Evolutionary conservation across 2,113 vertebrate genomes (phyloP).

Genomic region (Myrmecophaga tridactyla): DNA sequence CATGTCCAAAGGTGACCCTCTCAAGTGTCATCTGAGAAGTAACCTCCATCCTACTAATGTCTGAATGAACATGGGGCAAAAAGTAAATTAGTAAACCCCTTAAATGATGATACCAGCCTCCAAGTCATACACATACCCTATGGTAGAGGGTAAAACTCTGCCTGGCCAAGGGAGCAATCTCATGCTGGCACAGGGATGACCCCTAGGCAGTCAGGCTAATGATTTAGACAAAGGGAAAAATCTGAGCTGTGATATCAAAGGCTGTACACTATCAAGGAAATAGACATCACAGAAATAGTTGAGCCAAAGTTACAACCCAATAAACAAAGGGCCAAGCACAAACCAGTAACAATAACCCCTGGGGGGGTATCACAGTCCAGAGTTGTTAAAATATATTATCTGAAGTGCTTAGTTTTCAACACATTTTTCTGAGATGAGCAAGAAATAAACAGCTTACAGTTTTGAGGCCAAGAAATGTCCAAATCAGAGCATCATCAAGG

Average conservation of each 20-base stretch:
- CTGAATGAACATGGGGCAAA: not conserved
- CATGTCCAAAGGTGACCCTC: not conserved
- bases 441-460: not conserved
- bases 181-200: too few species aligned
- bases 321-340: not conserved
- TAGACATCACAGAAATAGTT: not conserved
- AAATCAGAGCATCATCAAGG: too few species aligned
- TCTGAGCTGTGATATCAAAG: not conserved
- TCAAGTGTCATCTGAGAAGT: not conserved
- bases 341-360: not conserved
- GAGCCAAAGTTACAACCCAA: not conserved
- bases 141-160: not conserved
- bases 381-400: not conserved
- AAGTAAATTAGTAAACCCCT: too few species aligned
- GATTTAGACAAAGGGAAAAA: accelerated
- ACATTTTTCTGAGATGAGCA: not conserved
- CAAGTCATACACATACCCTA: not conserved
- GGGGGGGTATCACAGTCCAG: not conserved
- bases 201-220: not conserved
- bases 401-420: not conserved
- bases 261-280: not conserved
- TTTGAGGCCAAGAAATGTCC: too few species aligned
- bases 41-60: not conserved
- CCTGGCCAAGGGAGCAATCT: not conserved
- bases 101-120: too few species aligned